Evolutionary conservation across 2,888 invertebrate genomes (phyloP), one percentile per base, ranked within the genome.

Genomic region (Ligdia adustata): DNA sequence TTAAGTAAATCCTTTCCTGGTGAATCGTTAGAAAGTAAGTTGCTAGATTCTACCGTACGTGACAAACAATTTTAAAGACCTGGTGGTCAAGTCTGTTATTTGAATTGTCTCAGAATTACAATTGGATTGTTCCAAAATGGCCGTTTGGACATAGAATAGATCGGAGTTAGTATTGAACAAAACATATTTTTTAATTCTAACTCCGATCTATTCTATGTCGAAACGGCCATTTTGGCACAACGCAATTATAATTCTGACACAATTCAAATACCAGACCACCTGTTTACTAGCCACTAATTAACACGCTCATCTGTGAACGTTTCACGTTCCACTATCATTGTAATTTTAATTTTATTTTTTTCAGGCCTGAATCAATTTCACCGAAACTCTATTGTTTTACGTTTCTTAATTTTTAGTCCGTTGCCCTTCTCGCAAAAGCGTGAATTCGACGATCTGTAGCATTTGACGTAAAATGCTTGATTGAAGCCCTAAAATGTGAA

Each of bases 21-120:
- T n/a, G n/a, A n/a, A n/a, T 14, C 13, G 9, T 9, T 20, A 13
- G 9, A 15, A 42, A 42, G 27, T 9, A 38, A 35, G 18, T 40
- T 45, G 45, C 37, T 38, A 34, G 35, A 51, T 40, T 45, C 40
- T 41, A 38, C 0, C 14, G 18, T 42, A 52, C 54, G 52, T 52
- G 52, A 7, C 35, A 27, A 20, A 44, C 24, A 35, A n/a, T n/a
- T n/a, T n/a, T n/a, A n/a, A n/a, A n/a, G n/a, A n/a, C n/a, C n/a
- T n/a, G n/a, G n/a, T n/a, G n/a, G n/a, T n/a, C n/a, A n/a, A n/a
- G n/a, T n/a, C n/a, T n/a, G n/a, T n/a, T n/a, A n/a, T n/a, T n/a
- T n/a, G n/a, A n/a, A n/a, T n/a, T n/a, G n/a, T n/a, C n/a, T n/a
- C n/a, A n/a, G n/a, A n/a, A n/a, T n/a, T n/a, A n/a, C n/a, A n/a